These are phyloP conservation scores for Anneissia japonica DNA, from an alignment of 35 echinoderm and acorn worm species.

Conservation along the genomic window DNA sequence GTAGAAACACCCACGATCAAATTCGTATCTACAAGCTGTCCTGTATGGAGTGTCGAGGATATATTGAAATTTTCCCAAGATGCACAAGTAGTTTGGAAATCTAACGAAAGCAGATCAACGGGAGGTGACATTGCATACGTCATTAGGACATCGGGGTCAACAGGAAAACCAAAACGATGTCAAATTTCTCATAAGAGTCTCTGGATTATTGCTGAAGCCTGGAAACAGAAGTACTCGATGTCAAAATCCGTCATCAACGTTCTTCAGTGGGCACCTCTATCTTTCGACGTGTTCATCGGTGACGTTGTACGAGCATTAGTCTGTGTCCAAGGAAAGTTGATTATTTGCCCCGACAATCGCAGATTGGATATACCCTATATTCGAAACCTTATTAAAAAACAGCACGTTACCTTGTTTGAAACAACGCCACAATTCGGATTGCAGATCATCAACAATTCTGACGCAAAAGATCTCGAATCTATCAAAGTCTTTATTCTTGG, in stretches of 20 bases:
- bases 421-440: constrained; percentile 16
- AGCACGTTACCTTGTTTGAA: background rate
- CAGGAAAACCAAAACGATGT: constrained; percentile 8
- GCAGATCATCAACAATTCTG: background rate
- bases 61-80: background rate
- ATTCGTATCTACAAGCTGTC: background rate
- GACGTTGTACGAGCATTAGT: constrained; percentile 5
- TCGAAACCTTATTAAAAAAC: background rate
- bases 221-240: background rate
- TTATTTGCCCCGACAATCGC: constrained; percentile 1
- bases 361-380: constrained; percentile 10
- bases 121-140: background rate
- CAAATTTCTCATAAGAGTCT: background rate
- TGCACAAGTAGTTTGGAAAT: background rate
- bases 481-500: constrained; percentile 5
- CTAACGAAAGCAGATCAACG: background rate
- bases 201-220: background rate
- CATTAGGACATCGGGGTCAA: constrained; percentile 7
- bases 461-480: background rate
- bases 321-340: constrained; percentile 3
- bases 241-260: background rate
- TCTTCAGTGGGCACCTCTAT: constrained; percentile 4
- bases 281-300: background rate
- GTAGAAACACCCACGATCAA: background rate
- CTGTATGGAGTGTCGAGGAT: background rate